These are phyloP conservation scores for Pelosia muscerda DNA, from an alignment of 2,888 invertebrate genomes.

Conservation along the genomic window DNA sequence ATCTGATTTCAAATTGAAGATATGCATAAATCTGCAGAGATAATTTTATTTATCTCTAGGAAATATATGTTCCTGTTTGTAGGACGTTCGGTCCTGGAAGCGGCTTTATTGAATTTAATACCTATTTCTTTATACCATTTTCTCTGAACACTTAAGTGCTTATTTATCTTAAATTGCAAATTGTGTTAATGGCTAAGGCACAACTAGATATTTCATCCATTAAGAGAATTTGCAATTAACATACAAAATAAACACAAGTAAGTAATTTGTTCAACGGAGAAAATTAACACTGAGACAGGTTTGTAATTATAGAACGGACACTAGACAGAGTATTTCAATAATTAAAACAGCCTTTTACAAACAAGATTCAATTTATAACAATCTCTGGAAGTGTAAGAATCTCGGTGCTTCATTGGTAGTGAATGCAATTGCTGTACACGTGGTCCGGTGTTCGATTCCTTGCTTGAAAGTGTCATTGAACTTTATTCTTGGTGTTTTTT, in stretches of 20 bases:
- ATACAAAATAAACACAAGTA: conserved; percentile 10
- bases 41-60: too few relatives aligned
- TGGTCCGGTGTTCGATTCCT: neutral
- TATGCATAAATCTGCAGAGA: neutral
- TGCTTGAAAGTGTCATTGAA: neutral
- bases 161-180: conserved; percentile 20
- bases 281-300: conserved; percentile 15
- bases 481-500: neutral
- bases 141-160: conserved; percentile 11
- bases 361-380: conserved; percentile 4
- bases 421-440: neutral
- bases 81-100: neutral
- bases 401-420: neutral
- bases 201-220: conserved; percentile 3
- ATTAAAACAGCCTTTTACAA: neutral
- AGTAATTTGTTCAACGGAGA: conserved; percentile 10
- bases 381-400: neutral
- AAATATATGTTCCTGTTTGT: too few relatives aligned
- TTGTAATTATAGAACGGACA: conserved; percentile 14
- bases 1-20: too few relatives aligned
- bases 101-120: neutral
- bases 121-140: conserved; percentile 5
- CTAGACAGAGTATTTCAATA: conserved; percentile 4
- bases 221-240: conserved; percentile 13
- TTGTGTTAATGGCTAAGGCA: conserved; percentile 11